phyloP scores from a whole-genome alignment of 2,113 vertebrate genomes.

The Oceanites oceanicus region DNA sequence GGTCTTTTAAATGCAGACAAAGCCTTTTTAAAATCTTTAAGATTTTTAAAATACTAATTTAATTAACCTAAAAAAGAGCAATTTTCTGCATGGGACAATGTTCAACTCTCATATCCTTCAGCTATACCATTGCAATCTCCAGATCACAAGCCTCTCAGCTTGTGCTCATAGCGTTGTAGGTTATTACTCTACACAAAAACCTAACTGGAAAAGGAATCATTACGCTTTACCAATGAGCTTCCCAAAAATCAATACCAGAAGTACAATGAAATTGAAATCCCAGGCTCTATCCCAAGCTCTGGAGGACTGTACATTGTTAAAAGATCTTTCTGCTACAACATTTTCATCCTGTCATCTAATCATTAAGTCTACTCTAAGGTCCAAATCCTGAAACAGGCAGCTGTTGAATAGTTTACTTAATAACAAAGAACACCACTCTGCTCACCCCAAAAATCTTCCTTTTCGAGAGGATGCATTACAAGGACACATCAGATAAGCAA shows the following conservation, averaged over 20 bases:
- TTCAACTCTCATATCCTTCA: neutral
- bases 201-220: neutral
- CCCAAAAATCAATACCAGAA: neutral
- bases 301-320: neutral
- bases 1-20: neutral
- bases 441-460: neutral
- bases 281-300: neutral
- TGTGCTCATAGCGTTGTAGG: fast-evolving
- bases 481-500: neutral
- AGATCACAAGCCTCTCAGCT: neutral
- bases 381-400: neutral
- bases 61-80: neutral
- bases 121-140: neutral
- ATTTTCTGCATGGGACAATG: neutral
- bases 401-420: neutral
- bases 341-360: neutral
- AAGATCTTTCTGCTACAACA: neutral
- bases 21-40: neutral
- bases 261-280: neutral
- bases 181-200: neutral
- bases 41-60: neutral
- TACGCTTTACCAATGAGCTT: neutral
- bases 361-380: neutral
- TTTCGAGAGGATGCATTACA: neutral
- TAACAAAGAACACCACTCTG: neutral